Evolutionary conservation across 2,113 vertebrate species (phyloP), one percentile per base, ranked within the genome.

Genomic region (Pipra filicauda): DNA sequence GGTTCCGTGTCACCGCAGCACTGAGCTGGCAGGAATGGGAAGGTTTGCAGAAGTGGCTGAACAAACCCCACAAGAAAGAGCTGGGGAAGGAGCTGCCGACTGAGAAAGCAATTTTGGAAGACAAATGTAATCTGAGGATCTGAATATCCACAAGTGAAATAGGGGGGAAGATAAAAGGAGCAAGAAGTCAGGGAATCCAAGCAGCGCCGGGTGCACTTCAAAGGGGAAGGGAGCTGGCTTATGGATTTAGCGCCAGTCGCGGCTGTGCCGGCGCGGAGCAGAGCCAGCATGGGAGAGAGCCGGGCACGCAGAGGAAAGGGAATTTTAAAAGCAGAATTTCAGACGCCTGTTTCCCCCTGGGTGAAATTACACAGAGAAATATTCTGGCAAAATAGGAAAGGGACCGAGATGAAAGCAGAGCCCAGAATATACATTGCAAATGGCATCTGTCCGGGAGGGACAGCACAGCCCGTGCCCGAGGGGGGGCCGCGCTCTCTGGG

Each of bases 331-430:
- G 92, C 91, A 85, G 88, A 62, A 72, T 82, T 92, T 94, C 95
- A 95, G 91, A 91, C 2, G 91, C 64, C 46, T 80, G 64, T 75
- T 94, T 97, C 85, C 94, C 93, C 95, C 79, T 80, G 94, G 96
- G 92, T 94, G 91, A 95, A 95, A 95, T 95, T 95, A 96, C 94
- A 92, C 84, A 85, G 85, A 90, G 88, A 96, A 84, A 94, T 91
- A 94, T 88, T 78, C 96, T 97, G 96, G 96, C 96, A 96, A 96
- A 95, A 69, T 81, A 59, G 85, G 41, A 96, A 94, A 93, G 95
- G 96, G 95, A 92, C 79, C 0, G 83, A 96, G 96, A 97, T 97
- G 93, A 96, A 96, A 97, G 96, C 69, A 0, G 72, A 84, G 90
- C 93, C 92, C 44, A 8, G 82, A 54, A 94, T 75, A 78, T 75